A percentile compares a stretch with the other conserved stretches of the same genome.
Evolutionary conservation across 2,113 vertebrate species (phyloP).

Genomic region (Hassar affinis): DNA sequence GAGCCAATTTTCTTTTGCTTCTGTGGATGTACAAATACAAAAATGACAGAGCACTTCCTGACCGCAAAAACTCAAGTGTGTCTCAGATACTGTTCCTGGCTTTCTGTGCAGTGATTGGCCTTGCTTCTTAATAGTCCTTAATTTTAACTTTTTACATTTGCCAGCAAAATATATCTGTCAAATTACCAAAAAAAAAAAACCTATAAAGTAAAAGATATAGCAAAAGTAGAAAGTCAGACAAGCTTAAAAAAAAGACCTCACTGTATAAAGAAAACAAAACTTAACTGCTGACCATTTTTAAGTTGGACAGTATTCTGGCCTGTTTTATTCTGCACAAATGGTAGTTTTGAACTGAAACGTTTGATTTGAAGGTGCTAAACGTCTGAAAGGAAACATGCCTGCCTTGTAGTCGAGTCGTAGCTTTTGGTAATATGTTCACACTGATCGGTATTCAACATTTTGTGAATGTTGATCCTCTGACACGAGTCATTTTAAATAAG

Average conservation of each 20-base stretch:
- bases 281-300: constrained; percentile 80
- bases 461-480: constrained; percentile 96
- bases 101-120: constrained; percentile 94
- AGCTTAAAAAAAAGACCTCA: constrained; percentile 72
- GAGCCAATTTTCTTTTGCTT: constrained; percentile 78
- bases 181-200: constrained; percentile 56
- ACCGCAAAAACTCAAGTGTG: constrained; percentile 76
- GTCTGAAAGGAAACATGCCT: constrained; percentile 87
- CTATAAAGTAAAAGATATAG: constrained; percentile 65
- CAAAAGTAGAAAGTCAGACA: constrained; percentile 82
- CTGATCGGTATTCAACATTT: constrained; percentile 91
- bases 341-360: constrained; percentile 89
- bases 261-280: constrained; percentile 73
- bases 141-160: constrained; percentile 88
- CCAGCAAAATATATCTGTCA: constrained; percentile 90
- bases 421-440: constrained; percentile 86
- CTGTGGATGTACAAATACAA: constrained; percentile 78
- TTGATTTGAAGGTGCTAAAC: constrained; percentile 95
- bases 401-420: constrained; percentile 96
- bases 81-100: constrained; percentile 87
- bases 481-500: constrained; percentile 85
- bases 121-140: constrained; percentile 88
- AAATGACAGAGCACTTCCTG: constrained; percentile 70
- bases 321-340: constrained; percentile 89
- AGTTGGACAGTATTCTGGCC: constrained; percentile 85